These are phyloP conservation scores for Sycophaga agraensis DNA, from an alignment of 1,140 invertebrate genomes.

Conservation along the genomic window DNA sequence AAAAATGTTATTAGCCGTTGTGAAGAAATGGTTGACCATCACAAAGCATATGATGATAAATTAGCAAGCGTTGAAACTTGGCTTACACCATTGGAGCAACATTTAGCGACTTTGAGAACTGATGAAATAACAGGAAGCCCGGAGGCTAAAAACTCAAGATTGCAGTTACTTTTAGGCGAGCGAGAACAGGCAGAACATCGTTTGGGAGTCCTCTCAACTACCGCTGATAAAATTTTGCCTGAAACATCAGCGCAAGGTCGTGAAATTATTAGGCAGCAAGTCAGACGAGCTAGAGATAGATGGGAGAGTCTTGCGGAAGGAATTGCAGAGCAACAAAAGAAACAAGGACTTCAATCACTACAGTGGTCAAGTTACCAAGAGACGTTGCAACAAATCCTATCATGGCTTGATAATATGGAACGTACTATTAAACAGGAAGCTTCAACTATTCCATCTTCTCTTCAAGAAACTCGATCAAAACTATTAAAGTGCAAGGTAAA, in stretches of 20 bases:
- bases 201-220: conserved; percentile 69
- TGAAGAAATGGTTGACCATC: conserved; percentile 82
- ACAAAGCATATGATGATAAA: conserved; percentile 78
- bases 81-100: conserved; percentile 76
- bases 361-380: conserved; percentile 86
- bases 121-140: conserved; percentile 53
- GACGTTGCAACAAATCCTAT: conserved; percentile 75
- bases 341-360: conserved; percentile 79
- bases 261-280: conserved; percentile 81
- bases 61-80: conserved; percentile 74
- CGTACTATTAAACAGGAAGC: conserved; percentile 75
- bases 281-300: conserved; percentile 74
- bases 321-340: conserved; percentile 79
- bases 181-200: conserved; percentile 80
- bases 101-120: conserved; percentile 63
- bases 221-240: conserved; percentile 84
- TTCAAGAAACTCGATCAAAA: conserved; percentile 85
- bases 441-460: conserved; percentile 66
- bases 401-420: conserved; percentile 88
- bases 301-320: conserved; percentile 84
- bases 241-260: conserved; percentile 88
- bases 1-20: conserved; percentile 88
- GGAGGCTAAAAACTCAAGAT: conserved; percentile 64
- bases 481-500: conserved; percentile 80
- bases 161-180: conserved; percentile 79